Conservation (phyloP, 2,888 invertebrate species). For the Microchrysa polita region DNA sequence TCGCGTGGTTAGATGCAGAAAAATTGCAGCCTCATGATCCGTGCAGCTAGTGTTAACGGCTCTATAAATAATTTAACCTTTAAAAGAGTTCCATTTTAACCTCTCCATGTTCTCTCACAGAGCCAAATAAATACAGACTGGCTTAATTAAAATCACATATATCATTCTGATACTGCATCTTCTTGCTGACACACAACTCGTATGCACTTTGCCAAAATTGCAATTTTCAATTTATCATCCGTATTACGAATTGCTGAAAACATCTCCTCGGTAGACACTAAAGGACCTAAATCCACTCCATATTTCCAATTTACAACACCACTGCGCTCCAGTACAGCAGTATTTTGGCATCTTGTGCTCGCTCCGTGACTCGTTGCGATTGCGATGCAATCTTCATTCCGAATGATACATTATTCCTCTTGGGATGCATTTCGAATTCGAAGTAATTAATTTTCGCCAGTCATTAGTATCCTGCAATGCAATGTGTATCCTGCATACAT, state of each 20-base stretch:
- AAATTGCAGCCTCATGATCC: too few relatives aligned
- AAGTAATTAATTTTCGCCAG: conserved; percentile 41
- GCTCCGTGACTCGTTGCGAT: conserved; percentile 6
- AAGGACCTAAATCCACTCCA: background rate
- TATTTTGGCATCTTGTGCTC: background rate
- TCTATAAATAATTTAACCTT: too few relatives aligned
- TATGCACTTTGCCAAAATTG: conserved; percentile 3
- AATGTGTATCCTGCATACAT: conserved; percentile 19
- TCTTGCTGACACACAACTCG: background rate
- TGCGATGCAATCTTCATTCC: conserved; percentile 27
- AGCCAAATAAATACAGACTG: too few relatives aligned
- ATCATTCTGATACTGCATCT: background rate
- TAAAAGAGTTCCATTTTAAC: too few relatives aligned
- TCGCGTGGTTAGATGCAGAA: too few relatives aligned
- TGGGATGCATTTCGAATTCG: conserved; percentile 41
- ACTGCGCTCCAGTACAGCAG: too few relatives aligned
- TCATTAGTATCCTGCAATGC: conserved; percentile 25
- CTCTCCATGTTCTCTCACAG: too few relatives aligned
- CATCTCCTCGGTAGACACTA: background rate
- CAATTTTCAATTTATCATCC: conserved; percentile 20
- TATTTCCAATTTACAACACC: background rate
- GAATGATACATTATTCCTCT: conserved; percentile 31
- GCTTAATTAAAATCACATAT: background rate
- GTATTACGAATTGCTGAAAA: conserved; percentile 4
- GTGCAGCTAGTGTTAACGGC: too few relatives aligned